Evolutionary conservation across 2,888 invertebrate genomes (phyloP).

Genomic region (Cheilosia scutellata): DNA sequence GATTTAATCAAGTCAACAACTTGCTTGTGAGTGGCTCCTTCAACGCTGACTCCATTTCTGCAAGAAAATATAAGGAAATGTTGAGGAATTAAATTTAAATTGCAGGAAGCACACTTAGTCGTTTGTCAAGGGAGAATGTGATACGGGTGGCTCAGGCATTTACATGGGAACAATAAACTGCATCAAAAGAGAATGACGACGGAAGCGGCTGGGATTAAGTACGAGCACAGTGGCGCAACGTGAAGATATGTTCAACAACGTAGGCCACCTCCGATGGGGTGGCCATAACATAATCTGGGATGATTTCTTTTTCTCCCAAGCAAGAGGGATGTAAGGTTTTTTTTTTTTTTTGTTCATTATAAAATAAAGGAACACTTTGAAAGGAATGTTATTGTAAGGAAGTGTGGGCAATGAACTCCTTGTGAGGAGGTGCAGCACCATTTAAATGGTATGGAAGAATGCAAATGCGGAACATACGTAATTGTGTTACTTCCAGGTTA

Average conservation of each 20-base stretch:
- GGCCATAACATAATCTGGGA: constrained; percentile 47
- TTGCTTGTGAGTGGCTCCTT: constrained; percentile 99
- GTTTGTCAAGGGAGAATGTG: constrained; percentile 15
- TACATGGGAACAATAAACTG: constrained; percentile 26
- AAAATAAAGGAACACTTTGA: constrained; percentile 32
- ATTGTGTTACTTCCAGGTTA: constrained; percentile 23
- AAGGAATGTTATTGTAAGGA: constrained; percentile 50
- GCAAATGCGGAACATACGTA: constrained; percentile 6
- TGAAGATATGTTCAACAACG: constrained; percentile 26
- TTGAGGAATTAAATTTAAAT: constrained; percentile 60
- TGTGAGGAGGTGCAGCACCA: constrained; percentile 19
- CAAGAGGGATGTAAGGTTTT: not conserved
- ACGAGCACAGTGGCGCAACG: constrained; percentile 25
- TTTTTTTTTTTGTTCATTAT: not conserved
- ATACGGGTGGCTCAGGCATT: constrained; percentile 32
- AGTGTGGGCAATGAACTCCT: constrained; percentile 71
- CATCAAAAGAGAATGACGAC: constrained; percentile 40
- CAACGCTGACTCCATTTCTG: constrained; percentile 98
- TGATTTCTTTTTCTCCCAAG: constrained; percentile 45
- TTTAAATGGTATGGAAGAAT: not conserved
- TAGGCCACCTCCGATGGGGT: constrained; percentile 17
- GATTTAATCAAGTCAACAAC: constrained; percentile 99
- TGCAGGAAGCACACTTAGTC: constrained; percentile 34
- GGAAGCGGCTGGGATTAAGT: constrained; percentile 52
- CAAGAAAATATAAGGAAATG: constrained; percentile 77